Base-by-base conservation (phyloP, 2,797 vertebrate genomes). In the Poeciliopsis turneri region DNA sequence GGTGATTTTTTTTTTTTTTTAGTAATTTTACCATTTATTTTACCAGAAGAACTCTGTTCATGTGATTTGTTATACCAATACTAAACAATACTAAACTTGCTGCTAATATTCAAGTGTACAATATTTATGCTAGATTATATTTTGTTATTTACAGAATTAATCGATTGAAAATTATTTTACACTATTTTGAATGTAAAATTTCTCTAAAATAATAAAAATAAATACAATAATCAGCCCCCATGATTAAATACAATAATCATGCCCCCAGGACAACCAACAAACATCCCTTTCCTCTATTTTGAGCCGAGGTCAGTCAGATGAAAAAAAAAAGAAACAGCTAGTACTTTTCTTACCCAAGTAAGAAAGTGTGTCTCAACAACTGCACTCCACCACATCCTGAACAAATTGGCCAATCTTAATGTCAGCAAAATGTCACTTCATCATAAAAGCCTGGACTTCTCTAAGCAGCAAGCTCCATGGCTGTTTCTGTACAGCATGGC, bases 401-500 rank as follows among this genome's bases (percentile, higher is more conserved):
- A 95, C 91, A 96, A 96, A 96, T 95, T 95, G 95, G 93, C 94
- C 95, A 96, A 95, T 96, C 95, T 96, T 95, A 95, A 95, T 96
- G 96, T 95, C 95, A 96, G 94, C 90, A 92, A 95, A 96, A 96
- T 96, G 95, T 96, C 95, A 96, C 93, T 95, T 95, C 93, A 94
- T 95, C 93, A 94, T 95, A 95, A 96, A 95, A 95, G 95, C 92
- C 88, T 92, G 81, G 90, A 88, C 91, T 93, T 93, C 92, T 93
- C 88, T 83, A 87, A 90, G 91, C 84, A 93, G 88, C 86, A 87
- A 90, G 87, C 88, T 91, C 91, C 78, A 74, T 81, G 85, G 92
- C 91, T 93, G 88, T 92, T 90, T 93, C 91, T 86, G 90, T 94
- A 89, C 95, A 96, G 95, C 94, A 92, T 92, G 94, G 86, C 87